Conservation (phyloP, 2,888 invertebrate species). For the Argyresthia goedartella region DNA sequence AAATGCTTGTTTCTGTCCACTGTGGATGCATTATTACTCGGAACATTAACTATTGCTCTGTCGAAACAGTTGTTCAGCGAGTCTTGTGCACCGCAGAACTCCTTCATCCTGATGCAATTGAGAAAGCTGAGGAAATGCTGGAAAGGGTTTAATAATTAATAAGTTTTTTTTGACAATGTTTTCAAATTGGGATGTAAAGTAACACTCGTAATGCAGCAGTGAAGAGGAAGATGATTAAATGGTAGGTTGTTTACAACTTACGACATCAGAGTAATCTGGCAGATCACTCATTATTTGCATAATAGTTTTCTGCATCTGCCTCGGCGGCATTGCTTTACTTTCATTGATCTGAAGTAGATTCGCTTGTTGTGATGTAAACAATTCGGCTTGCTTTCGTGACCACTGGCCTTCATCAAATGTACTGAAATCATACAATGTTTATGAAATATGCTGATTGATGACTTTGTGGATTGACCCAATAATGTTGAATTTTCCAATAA, state of each 20-base stretch:
- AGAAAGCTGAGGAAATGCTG: conserved; percentile 93
- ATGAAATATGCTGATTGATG: not conserved
- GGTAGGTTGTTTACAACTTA: conserved; percentile 47
- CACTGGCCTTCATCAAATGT: conserved; percentile 75
- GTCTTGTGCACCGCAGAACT: conserved; percentile 86
- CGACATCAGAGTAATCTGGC: conserved; percentile 86
- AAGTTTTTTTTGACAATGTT: too few relatives aligned
- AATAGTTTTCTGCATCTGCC: conserved; percentile 81
- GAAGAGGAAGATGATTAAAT: too few relatives aligned
- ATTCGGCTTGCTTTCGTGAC: conserved; percentile 90
- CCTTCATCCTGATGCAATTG: conserved; percentile 88
- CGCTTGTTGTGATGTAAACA: conserved; percentile 90
- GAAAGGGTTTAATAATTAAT: conserved; percentile 24
- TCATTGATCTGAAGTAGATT: conserved; percentile 86
- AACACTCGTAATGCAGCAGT: too few relatives aligned
- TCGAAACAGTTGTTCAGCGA: conserved; percentile 88
- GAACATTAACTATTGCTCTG: conserved; percentile 59
- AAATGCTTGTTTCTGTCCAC: conserved; percentile 74
- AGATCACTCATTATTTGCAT: conserved; percentile 80
- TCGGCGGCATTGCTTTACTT: conserved; percentile 81
- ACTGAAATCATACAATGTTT: conserved; percentile 25
- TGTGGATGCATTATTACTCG: conserved; percentile 49
- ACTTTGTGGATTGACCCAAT: too few relatives aligned
- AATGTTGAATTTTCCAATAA: conserved; percentile 34
- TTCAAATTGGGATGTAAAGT: too few relatives aligned